These are phyloP conservation scores for Invenusta paracnida DNA, from an alignment of 2,888 invertebrate species.

Conservation along the genomic window DNA sequence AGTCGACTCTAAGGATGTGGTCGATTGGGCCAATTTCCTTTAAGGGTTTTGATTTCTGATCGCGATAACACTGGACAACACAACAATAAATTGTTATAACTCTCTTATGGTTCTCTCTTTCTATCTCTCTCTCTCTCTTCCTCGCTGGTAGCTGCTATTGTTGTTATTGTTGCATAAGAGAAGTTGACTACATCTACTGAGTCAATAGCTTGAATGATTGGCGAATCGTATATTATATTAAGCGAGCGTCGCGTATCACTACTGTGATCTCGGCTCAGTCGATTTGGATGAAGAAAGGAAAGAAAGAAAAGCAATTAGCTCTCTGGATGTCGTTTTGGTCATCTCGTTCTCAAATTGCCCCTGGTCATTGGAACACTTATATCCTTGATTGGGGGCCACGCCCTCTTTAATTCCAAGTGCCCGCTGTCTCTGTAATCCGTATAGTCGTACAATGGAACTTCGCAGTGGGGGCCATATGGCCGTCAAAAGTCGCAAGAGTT, in stretches of 20 bases:
- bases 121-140: no score
- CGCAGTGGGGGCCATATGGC: constrained; percentile 15
- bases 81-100: no score
- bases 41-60: no score
- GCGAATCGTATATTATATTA: no score
- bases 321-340: not conserved
- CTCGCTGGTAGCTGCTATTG: no score
- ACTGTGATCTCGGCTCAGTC: no score
- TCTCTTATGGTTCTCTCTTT: no score
- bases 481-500: not conserved
- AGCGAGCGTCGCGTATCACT: no score
- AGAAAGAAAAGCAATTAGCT: not conserved
- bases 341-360: not conserved
- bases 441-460: not conserved
- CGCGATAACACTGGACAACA: no score
- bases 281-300: not conserved
- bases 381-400: not conserved
- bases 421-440: not conserved
- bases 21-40: not conserved
- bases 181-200: no score
- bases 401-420: not conserved
- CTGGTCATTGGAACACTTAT: not conserved
- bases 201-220: no score
- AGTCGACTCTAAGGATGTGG: not conserved
- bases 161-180: no score